Evolutionary conservation across 2,113 vertebrate species (phyloP), one percentile per base, ranked within the genome.

Genomic region (Lophotis ruficrista): DNA sequence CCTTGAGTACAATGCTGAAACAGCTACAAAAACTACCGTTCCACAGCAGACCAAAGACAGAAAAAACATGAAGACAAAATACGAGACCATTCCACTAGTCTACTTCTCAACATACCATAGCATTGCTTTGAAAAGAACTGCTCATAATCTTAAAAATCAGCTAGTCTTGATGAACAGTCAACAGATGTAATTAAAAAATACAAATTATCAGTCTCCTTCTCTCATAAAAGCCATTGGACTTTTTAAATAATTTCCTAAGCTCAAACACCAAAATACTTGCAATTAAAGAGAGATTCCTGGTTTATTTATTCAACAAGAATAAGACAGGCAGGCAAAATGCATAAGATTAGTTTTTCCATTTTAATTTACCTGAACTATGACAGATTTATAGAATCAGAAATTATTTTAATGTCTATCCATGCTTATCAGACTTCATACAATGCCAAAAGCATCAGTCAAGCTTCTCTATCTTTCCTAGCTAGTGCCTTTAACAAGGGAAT

Each of bases 31-130:
- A 92, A 65, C 78, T 92, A 92, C 83, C 10, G 4, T 76, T 90
- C 53, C 30, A 28, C 35, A 70, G 70, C 73, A 96, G 96, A 96
- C 92, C 83, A 96, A 95, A 96, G 92, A 60, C 56, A 91, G 83
- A 92, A 94, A 94, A 96, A 50, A 6, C 86, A 94, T 2, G 83
- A 80, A 92, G 89, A 91, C 86, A 86, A 82, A 89, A 82, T 90
- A 90, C 15, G 31, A 94, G 87, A 79, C 61, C 87, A 69, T 58
- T 92, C 65, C 73, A 89, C 35, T 37, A 57, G 69, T 48, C 83
- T 82, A 51, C 57, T 93, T 96, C 94, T 84, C 69, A 80, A 65
- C 30, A 25, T 65, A 94, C 72, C 94, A 89, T 14, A 89, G 80
- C 17, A 33, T 3, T 87, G 69, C 78, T 89, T 91, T 93, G 77